These are phyloP conservation scores for Alosa sapidissima DNA, from an alignment of 2,797 vertebrate genomes.

Conservation along the genomic window DNA sequence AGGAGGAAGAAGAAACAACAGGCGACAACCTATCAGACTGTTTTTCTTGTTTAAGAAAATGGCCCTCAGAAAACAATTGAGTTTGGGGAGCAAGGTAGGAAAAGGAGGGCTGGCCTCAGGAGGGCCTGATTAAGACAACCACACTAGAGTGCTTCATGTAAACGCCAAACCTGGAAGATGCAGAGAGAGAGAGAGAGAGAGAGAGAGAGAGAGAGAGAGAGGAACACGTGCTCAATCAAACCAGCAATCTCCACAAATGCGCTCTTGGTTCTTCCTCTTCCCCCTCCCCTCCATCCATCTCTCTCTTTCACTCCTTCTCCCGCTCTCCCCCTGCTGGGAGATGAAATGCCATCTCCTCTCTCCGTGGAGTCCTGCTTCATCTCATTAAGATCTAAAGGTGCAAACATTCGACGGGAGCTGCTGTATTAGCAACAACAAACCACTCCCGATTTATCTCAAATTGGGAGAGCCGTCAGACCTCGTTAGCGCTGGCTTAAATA, in stretches of 20 bases:
- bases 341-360: conserved; percentile 14
- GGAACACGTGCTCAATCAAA: neutral
- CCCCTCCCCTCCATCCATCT: neutral
- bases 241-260: conserved; percentile 4
- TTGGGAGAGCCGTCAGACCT: conserved; percentile 24
- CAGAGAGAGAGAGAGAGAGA: neutral
- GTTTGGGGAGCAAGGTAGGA: conserved; percentile 10
- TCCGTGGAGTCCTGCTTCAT: conserved; percentile 5
- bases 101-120: neutral
- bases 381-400: conserved; percentile 25
- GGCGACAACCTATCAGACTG: conserved; percentile 28
- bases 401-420: conserved; percentile 11
- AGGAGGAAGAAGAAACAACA: conserved; percentile 5
- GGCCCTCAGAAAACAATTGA: conserved; percentile 20
- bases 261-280: neutral
- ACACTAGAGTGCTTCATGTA: neutral
- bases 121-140: conserved; percentile 8
- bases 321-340: conserved; percentile 20
- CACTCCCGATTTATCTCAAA: conserved; percentile 25
- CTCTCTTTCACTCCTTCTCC: neutral
- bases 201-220: neutral
- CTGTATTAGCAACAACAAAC: conserved; percentile 22
- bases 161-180: neutral
- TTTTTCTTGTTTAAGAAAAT: conserved; percentile 39
- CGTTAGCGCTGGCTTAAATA: conserved; percentile 18